A percentile compares a stretch with the other conserved stretches of the same genome.
phyloP scores from a whole-genome alignment of 2,888 invertebrate species.

The Argynnis bischoffii region DNA sequence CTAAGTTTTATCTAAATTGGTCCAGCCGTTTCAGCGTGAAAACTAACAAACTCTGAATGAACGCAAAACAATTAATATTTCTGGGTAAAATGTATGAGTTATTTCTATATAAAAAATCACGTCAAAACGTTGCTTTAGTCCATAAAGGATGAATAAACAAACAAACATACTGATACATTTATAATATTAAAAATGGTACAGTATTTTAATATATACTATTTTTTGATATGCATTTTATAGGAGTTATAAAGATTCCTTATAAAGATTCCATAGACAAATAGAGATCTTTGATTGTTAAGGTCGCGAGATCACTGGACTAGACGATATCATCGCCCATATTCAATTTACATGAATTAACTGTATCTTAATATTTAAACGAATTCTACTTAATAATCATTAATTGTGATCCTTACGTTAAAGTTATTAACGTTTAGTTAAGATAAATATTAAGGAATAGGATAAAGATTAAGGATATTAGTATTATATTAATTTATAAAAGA shows the following conservation, averaged over 20 bases:
- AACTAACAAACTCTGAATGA: too few relatives aligned
- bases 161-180: too few relatives aligned
- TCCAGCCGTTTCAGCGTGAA: too few relatives aligned
- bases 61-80: too few relatives aligned
- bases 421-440: not conserved
- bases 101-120: not conserved
- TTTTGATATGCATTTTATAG: not conserved
- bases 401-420: not conserved
- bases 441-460: too few relatives aligned
- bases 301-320: slow-evolving; percentile 20
- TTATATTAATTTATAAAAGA: too few relatives aligned
- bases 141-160: too few relatives aligned
- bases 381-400: not conserved
- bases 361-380: not conserved
- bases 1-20: too few relatives aligned
- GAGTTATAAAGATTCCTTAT: not conserved
- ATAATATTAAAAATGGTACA: too few relatives aligned
- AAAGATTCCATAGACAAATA: slow-evolving; percentile 6
- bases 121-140: too few relatives aligned
- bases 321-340: slow-evolving; percentile 15
- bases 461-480: too few relatives aligned
- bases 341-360: slow-evolving; percentile 9
- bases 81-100: not conserved
- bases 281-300: slow-evolving; percentile 17
- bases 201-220: too few relatives aligned